phyloP scores from a whole-genome alignment of 2,888 invertebrate species.

The Urechis unicinctus region DNA sequence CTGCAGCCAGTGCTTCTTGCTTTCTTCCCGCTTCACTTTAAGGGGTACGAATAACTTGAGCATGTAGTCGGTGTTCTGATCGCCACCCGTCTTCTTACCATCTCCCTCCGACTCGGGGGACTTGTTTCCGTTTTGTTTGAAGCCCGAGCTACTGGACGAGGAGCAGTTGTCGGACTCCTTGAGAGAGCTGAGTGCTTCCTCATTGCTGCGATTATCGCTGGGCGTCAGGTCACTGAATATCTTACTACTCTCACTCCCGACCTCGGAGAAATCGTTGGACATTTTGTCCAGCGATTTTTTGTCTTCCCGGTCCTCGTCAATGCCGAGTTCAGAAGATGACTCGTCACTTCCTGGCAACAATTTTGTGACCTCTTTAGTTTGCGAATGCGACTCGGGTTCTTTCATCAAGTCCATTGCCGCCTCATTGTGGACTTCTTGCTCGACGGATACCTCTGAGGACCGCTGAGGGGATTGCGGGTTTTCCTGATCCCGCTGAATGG shows the following conservation, averaged over 20 bases:
- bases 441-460: too few relatives aligned
- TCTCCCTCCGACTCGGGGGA: neutral
- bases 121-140: constrained; percentile 23
- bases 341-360: too few relatives aligned
- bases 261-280: neutral
- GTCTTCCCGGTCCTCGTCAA: too few relatives aligned
- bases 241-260: constrained; percentile 5
- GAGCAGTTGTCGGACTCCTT: constrained; percentile 29
- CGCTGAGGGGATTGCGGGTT: too few relatives aligned
- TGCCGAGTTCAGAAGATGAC: too few relatives aligned
- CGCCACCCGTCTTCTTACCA: neutral
- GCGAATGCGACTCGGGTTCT: too few relatives aligned
- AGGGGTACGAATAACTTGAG: neutral
- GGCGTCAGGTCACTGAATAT: constrained; percentile 48
- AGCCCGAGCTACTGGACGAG: constrained; percentile 24
- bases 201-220: constrained; percentile 34
- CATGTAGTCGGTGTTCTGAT: constrained; percentile 15
- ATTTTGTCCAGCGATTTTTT: neutral
- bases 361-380: too few relatives aligned
- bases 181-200: constrained; percentile 47
- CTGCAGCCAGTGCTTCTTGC: neutral
- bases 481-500: too few relatives aligned
- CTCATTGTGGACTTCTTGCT: too few relatives aligned
- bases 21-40: neutral
- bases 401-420: too few relatives aligned